Percentiles rank a stretch among this genome's conserved stretches.
phyloP scores from a whole-genome alignment of 2,113 vertebrate species.

The Bostrychus sinensis region DNA sequence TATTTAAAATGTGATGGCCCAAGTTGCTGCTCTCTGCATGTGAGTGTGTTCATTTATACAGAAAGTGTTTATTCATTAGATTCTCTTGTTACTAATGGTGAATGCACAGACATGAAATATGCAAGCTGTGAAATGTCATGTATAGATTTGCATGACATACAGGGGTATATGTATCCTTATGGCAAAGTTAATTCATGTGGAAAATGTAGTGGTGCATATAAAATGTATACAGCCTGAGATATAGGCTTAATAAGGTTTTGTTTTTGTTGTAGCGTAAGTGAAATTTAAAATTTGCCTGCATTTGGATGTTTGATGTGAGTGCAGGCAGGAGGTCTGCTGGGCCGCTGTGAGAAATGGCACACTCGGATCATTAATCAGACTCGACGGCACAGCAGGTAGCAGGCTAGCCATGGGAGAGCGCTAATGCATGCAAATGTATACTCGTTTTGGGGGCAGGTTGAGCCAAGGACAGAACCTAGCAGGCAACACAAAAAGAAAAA shows the following conservation, averaged over 20 bases:
- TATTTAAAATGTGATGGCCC: conserved; percentile 16
- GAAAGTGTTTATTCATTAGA: conserved; percentile 8
- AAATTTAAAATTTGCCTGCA: conserved; percentile 26
- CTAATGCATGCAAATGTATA: conserved; percentile 82
- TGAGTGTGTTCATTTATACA: conserved; percentile 3
- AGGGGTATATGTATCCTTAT: not conserved
- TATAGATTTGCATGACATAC: conserved; percentile 2
- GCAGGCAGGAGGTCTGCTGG: conserved; percentile 58
- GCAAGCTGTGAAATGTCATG: conserved; percentile 6
- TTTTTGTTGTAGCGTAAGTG: conserved; percentile 18
- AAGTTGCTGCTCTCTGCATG: conserved; percentile 1
- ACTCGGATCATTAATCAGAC: conserved; percentile 79
- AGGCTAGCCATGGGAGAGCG: conserved; percentile 75
- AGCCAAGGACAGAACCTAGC: conserved; percentile 73
- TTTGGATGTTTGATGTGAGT: conserved; percentile 64
- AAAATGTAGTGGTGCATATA: not conserved
- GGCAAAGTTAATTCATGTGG: not conserved
- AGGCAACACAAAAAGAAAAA: conserved; percentile 32
- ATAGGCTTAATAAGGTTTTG: not conserved
- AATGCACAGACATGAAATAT: conserved; percentile 1
- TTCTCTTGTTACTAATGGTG: not conserved
- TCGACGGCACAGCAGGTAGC: conserved; percentile 75
- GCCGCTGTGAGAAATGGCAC: conserved; percentile 71
- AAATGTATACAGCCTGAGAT: not conserved
- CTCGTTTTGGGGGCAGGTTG: conserved; percentile 76